Conservation (phyloP, 2,888 invertebrate genomes). For the Leucania comma region DNA sequence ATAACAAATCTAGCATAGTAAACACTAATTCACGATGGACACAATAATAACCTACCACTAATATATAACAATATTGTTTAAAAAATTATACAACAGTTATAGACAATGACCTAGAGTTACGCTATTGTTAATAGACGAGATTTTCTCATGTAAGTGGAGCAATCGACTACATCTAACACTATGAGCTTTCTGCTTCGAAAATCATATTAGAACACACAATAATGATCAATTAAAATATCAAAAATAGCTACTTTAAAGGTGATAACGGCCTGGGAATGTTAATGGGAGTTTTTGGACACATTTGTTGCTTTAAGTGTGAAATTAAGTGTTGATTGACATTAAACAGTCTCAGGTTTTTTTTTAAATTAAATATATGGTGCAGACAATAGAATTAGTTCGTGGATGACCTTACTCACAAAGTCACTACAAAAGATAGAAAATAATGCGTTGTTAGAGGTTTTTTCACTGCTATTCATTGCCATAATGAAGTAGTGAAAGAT, state of each 20-base stretch:
- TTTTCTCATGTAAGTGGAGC: slow-evolving; percentile 83
- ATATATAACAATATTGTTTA: slow-evolving; percentile 49
- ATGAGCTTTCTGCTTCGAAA: slow-evolving; percentile 50
- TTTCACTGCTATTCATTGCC: neutral
- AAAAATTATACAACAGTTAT: slow-evolving; percentile 60
- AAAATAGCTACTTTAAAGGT: slow-evolving; percentile 48
- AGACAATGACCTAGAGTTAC: slow-evolving; percentile 77
- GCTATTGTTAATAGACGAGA: slow-evolving; percentile 77
- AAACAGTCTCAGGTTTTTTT: slow-evolving; percentile 2
- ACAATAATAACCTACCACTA: slow-evolving; percentile 29
- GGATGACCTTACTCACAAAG: slow-evolving; percentile 9
- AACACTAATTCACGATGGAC: neutral
- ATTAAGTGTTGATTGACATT: slow-evolving; percentile 26
- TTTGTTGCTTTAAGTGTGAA: slow-evolving; percentile 41
- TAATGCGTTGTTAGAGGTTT: neutral
- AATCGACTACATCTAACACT: slow-evolving; percentile 59
- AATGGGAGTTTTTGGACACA: slow-evolving; percentile 53
- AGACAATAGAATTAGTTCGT: slow-evolving; percentile 26
- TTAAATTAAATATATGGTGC: slow-evolving; percentile 20
- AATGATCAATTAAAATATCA: slow-evolving; percentile 61
- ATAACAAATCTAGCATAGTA: neutral
- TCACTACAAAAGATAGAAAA: neutral
- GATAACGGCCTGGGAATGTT: slow-evolving; percentile 62
- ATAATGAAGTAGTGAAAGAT: neutral
- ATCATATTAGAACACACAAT: slow-evolving; percentile 37